Percentiles rank a stretch among this genome's conserved stretches.
Evolutionary conservation across 1,140 invertebrate genomes (phyloP).

Genomic region (Ceratitis capitata): DNA sequence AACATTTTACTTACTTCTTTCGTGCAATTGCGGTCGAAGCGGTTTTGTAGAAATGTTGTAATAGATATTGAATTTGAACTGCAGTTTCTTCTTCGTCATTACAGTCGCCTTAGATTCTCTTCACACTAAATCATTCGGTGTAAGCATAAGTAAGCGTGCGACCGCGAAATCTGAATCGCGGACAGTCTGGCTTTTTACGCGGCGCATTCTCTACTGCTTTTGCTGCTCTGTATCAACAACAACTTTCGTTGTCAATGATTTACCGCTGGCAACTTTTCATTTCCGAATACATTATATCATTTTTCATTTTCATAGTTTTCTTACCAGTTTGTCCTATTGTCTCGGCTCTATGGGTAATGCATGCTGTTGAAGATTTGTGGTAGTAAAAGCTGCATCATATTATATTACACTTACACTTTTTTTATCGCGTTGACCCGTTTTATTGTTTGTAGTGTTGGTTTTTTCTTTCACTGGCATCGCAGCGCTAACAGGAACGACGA

Average conservation of each 20-base stretch:
- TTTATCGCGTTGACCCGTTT: neutral
- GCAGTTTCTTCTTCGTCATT: neutral
- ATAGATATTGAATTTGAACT: neutral
- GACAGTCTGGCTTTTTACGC: neutral
- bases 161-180: conserved; percentile 27
- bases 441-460: neutral
- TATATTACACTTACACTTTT: neutral
- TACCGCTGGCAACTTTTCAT: conserved; percentile 48
- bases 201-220: neutral
- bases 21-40: neutral
- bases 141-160: neutral
- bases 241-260: neutral
- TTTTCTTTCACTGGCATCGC: neutral
- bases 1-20: neutral
- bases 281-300: conserved; percentile 46
- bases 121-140: neutral
- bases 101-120: neutral
- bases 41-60: neutral
- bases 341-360: neutral
- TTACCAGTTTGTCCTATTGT: neutral
- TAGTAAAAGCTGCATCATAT: neutral
- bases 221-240: too few relatives aligned
- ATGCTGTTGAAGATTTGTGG: neutral
- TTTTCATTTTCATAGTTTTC: neutral
- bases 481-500: neutral